Evolutionary conservation across 2,113 vertebrate species (phyloP).

Genomic region (Ptychochromis oligacanthus): DNA sequence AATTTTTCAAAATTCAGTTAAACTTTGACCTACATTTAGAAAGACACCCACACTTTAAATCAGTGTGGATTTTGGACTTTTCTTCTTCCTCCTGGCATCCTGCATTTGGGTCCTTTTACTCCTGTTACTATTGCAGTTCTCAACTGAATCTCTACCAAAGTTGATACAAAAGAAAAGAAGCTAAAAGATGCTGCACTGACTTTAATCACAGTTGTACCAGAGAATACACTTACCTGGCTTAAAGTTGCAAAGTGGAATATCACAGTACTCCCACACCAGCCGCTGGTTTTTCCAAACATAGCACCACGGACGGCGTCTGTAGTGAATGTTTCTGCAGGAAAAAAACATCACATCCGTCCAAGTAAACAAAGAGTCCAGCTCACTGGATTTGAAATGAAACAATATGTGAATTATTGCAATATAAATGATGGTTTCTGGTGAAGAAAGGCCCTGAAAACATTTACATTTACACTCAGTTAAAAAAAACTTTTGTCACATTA

Average conservation of each 20-base stretch:
- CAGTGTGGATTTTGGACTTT: not conserved
- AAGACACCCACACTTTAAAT: not conserved
- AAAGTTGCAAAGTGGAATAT: slow-evolving; percentile 50
- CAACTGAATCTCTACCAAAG: not conserved
- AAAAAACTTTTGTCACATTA: not conserved
- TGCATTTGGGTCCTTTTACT: not conserved
- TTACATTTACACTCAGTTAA: not conserved
- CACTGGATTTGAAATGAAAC: fast-evolving
- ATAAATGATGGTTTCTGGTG: not conserved
- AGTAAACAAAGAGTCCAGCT: not conserved
- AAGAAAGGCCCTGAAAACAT: not conserved
- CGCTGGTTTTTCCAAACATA: slow-evolving; percentile 21
- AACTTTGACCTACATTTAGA: not conserved
- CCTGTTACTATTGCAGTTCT: fast-evolving
- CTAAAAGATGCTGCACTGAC: not conserved
- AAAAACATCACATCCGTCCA: not conserved
- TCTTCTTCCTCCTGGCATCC: not conserved
- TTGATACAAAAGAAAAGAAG: not conserved
- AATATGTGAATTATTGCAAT: not conserved
- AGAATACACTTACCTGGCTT: slow-evolving; percentile 22
- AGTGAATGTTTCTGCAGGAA: slow-evolving; percentile 60
- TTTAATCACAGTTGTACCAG: fast-evolving
- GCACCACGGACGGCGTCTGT: slow-evolving; percentile 74
- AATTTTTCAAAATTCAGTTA: not conserved
- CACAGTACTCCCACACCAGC: slow-evolving; percentile 67